Base-by-base conservation (phyloP, 2,113 vertebrate genomes). In the Ibidorhyncha struthersii region DNA sequence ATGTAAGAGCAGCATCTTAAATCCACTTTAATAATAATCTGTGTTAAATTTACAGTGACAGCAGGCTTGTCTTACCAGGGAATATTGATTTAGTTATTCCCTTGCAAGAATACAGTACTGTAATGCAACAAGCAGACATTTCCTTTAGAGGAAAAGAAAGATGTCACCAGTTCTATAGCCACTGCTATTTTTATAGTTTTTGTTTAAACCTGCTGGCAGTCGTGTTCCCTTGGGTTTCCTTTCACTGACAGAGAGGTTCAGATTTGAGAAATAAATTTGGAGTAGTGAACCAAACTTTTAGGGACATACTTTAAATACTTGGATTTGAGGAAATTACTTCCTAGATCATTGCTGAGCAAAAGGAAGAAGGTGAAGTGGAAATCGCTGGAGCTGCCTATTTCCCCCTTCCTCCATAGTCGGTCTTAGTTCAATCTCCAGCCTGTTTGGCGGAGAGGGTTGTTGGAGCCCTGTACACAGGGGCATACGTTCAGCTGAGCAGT, bases 21-120 rank as follows among this genome's bases (percentile, higher is more conserved):
- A 85, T 94, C 73, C 74, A 59, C 65, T 95, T 91, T 90, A 85
- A 59, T 76, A 76, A 85, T 79, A 94, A 91, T 93, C 82, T 93
- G 29, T 96, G 88, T 87, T 65, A 90, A 52, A 92, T 85, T 82
- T 62, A 13, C 43, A 63, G 66, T 67, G 90, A 47, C 52, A 82
- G 52, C 41, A 26, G 55, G 50, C 77, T 79, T 74, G 32, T 71
- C 45, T 90, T 79, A 32, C 26, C 40, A 17, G 27, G n/a, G 32
- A 85, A 87, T 91, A 72, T 32, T 38, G 70, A 63, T 87, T 74
- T 67, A 55, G 87, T 92, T 79, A 76, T 67, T 17, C 17, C 47
- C 41, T 86, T 50, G 41, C 32, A 84, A 45, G 65, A 87, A 59
- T 22, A 43, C 29, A 41, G 52, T 11, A 6, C 23, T 56, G 62